Evolutionary conservation across 2,888 invertebrate species (phyloP), one percentile per base, ranked within the genome.

Genomic region (Tholera decimalis): DNA sequence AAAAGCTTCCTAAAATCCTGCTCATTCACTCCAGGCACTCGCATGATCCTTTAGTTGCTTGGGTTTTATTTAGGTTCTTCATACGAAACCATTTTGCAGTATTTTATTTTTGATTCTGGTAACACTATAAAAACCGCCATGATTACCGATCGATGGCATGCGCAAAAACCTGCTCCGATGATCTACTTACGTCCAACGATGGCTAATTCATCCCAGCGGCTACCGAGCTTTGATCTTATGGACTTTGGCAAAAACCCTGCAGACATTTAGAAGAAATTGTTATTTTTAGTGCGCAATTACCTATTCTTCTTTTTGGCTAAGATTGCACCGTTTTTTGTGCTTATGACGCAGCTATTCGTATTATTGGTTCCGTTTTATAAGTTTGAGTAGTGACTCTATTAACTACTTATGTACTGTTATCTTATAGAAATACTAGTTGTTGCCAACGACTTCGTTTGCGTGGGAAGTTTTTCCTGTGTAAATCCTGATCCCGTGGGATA

Each of bases 181-280:
- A 80, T 85, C 88, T 87, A 83, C 88, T 86, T 88, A 81, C 82
- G 76, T 75, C 64, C 72, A 85, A 85, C 75, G 85, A 63, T 55
- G 59, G 63, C 57, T 84, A 88, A 88, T 86, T 76, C 77, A 26
- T 24, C 20, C 62, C 62, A 30, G 74, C 82, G 83, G 80, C 73
- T 35, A 3, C 59, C 66, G 30, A 50, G 60, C 73, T 85, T 80
- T 76, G 76, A 82, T 76, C 78, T 70, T 61, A 70, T 15, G 46
- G 47, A 41, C 44, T 37, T 61, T 47, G 43, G 68, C 49, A 71
- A 80, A 70, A 64, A 70, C 43, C 47, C 58, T 24, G 26, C 55
- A 37, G 56, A 50, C 58, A 30, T 69, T 73, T 64, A 64, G 44
- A 73, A 71, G 53, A 78, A 72, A 80, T 80, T 68, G 63, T 70